Base-by-base conservation (phyloP, 2,888 invertebrate genomes). In the Hirtodrosophila histrioides region DNA sequence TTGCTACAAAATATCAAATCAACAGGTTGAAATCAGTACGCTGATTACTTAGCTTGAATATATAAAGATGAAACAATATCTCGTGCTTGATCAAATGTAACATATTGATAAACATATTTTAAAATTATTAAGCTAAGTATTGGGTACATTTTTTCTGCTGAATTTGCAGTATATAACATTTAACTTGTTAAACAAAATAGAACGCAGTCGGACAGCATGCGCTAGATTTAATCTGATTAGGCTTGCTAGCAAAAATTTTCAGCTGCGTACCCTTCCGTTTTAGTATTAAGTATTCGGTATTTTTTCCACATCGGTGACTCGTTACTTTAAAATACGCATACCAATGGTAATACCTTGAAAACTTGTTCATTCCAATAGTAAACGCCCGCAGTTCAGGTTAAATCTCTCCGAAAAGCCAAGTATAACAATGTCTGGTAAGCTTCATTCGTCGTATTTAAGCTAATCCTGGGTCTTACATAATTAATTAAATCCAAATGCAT, bases 381-480 rank as follows among this genome's bases (percentile, higher is more conserved):
- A 72, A 61, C 66, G 66, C 46, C 40, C 41, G 57, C 54, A 37
- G 76, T 62, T 61, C 77, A 67, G 77, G 62, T 77, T 61, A 56
- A 53, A 58, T 72, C 24, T 58, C 37, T 40, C 44, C 39, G 10
- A 48, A 37, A 49, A 60, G 54, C 49, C 50, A 73, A 75, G 48
- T 57, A 64, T 43, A 33, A 69, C 45, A 48, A 89, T 89, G 89
- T 78, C 89, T 61, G 80, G 89, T 89, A 78, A 75, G 82, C 44
- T 23, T 17, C 35, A 56, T 45, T 56, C 45, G 10, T 33, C 43
- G 24, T 17, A 39, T 31, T 44, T 39, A 31, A 51, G 12, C 27
- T 33, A 12, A 27, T 54, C 56, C 53, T 46, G 6, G 2, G 6
- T 29, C 62, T 80, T 78, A 69, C 51, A 68, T 88, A 84, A 80